Percentiles rank a stretch among this genome's conserved stretches.
These are phyloP conservation scores for Eublepharis macularius DNA, from an alignment of 2,113 vertebrate species.

Conservation along the genomic window DNA sequence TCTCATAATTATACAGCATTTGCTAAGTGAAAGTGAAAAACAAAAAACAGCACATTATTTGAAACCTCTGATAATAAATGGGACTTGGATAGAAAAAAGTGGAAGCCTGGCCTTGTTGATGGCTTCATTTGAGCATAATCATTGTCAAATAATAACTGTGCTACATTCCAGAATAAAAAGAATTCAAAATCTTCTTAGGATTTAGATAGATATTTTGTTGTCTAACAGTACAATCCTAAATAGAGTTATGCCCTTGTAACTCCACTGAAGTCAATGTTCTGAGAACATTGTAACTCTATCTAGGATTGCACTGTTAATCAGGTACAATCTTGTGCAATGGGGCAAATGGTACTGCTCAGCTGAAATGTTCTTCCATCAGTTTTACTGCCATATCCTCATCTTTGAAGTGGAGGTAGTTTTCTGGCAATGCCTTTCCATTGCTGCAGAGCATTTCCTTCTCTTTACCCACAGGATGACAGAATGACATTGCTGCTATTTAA, in stretches of 20 bases:
- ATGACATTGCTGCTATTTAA: too few species aligned
- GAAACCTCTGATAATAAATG: constrained; percentile 62
- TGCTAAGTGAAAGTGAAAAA: constrained; percentile 63
- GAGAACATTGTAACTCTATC: too few species aligned
- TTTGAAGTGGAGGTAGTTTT: too few species aligned
- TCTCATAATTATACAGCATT: constrained; percentile 51
- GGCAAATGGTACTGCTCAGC: too few species aligned
- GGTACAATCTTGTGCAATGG: not conserved
- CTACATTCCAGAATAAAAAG: not conserved
- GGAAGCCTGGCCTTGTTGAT: not conserved
- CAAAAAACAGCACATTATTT: constrained; percentile 55
- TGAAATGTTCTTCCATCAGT: too few species aligned
- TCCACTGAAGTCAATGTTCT: too few species aligned
- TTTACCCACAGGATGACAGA: too few species aligned
- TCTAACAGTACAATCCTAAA: not conserved
- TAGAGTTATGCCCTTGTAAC: too few species aligned
- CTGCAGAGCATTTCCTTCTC: too few species aligned
- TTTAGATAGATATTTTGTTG: not conserved
- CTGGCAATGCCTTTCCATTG: too few species aligned
- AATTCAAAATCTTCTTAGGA: not conserved
- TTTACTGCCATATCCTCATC: too few species aligned
- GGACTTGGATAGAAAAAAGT: constrained; percentile 48
- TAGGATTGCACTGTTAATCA: too few species aligned
- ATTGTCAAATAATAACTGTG: constrained; percentile 30
- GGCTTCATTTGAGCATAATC: constrained; percentile 34